Evolutionary conservation across 2,797 vertebrate genomes (phyloP), one percentile per base, ranked within the genome.

Genomic region (Siniperca obscura): DNA sequence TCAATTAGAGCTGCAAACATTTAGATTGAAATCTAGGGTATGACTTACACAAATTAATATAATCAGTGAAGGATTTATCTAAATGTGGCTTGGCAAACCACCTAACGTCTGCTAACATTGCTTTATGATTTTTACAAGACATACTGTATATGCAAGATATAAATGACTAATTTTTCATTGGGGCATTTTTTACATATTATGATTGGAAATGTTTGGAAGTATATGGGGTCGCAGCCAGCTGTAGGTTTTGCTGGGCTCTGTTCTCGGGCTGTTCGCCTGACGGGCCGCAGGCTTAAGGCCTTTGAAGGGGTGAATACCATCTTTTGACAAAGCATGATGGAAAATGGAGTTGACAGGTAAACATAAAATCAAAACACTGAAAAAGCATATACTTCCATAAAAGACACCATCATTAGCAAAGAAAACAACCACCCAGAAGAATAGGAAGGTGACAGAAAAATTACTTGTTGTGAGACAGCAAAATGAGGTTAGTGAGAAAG

Each of bases 241-340:
- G 96, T 93, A 96, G 96, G 96, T 96, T 92, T 95, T 93, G 94
- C 97, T 95, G 97, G 94, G 70, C 97, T 98, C 96, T 98, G 98
- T 98, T 98, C 97, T 96, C 98, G 97, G 98, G 98, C 98, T 99
- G 98, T 99, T 98, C 98, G 95, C 98, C 95, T 95, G 97, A 97
- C 97, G 98, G 98, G 98, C 97, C 98, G 98, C 98, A 99, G 98
- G 98, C 98, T 99, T 98, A 97, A 97, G 98, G 98, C 98, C 98
- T 99, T 99, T 99, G 98, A 99, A 99, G 98, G 98, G 98, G 98
- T 98, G 98, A 99, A 99, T 98, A 97, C 98, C 98, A 99, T 99
- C 98, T 99, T 99, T 98, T 97, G 97, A 99, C 97, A 96, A 97
- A 98, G 96, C 95, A 97, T 97, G 97, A 96, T 93, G 94, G 94